Evolutionary conservation across 2,797 vertebrate species (phyloP).

Genomic region (Rhabdophis nuchalis): DNA sequence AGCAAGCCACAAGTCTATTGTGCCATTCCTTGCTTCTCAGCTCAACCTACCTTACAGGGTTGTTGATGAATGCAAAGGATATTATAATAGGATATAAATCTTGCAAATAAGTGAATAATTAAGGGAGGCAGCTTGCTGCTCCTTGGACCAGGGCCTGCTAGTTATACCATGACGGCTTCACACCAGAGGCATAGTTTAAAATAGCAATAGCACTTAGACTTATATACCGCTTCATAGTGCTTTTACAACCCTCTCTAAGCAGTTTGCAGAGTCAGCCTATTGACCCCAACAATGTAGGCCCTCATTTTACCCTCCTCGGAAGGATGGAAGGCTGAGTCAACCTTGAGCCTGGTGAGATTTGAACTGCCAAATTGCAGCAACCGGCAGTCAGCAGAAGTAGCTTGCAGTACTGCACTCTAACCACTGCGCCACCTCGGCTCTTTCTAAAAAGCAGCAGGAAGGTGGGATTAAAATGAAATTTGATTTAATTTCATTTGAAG

Average conservation of each 20-base stretch:
- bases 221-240: too few relatives aligned
- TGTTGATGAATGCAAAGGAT: neutral
- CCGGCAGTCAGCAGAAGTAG: too few relatives aligned
- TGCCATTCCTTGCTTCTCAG: neutral
- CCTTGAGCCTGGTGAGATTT: too few relatives aligned
- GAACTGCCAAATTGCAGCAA: too few relatives aligned
- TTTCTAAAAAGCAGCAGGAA: neutral
- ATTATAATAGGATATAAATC: neutral
- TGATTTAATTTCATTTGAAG: neutral
- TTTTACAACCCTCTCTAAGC: too few relatives aligned
- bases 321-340: too few relatives aligned
- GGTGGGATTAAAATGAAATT: neutral
- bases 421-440: too few relatives aligned
- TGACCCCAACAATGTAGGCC: too few relatives aligned
- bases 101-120: neutral
- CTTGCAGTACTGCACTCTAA: too few relatives aligned
- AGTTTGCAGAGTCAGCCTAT: too few relatives aligned
- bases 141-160: neutral
- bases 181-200: neutral
- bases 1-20: neutral
- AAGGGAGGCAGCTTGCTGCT: neutral
- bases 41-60: neutral
- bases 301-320: too few relatives aligned
- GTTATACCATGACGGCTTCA: neutral
- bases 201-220: too few relatives aligned